A percentile compares a stretch with the other conserved stretches of the same genome.
Conservation (phyloP, 2,113 vertebrate species). For the Nycticorax nycticorax region DNA sequence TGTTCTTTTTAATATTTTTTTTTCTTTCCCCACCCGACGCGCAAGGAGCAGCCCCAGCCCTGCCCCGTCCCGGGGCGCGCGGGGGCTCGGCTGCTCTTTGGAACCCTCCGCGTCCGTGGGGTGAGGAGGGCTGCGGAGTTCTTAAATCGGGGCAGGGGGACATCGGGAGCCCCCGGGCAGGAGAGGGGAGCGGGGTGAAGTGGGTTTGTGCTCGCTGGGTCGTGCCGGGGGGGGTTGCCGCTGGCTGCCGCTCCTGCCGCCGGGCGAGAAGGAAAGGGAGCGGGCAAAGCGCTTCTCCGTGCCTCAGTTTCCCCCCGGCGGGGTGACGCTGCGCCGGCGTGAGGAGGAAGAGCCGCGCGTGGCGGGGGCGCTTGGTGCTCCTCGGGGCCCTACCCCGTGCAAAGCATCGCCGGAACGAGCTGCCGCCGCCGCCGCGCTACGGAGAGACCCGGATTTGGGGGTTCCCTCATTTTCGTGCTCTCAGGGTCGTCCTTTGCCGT, state of each 20-base stretch:
- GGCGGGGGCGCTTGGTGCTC: not conserved
- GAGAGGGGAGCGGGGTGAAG: too few species aligned
- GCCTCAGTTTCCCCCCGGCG: not conserved
- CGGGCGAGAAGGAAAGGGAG: not conserved
- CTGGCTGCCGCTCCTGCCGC: rapidly evolving
- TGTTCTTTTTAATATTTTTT: rapidly evolving
- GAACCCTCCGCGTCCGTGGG: not conserved
- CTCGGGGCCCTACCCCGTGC: not conserved
- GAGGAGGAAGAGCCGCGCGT: too few species aligned
- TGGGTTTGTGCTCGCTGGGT: not conserved
- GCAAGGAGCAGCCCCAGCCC: not conserved
- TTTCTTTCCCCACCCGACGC: too few species aligned
- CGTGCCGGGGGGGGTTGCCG: not conserved
- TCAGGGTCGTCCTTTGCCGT: not conserved
- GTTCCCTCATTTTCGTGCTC: not conserved
- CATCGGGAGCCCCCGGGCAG: not conserved
- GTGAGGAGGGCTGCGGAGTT: not conserved
- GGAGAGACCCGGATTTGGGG: not conserved
- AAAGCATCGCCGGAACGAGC: rapidly evolving
- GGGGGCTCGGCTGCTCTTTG: not conserved
- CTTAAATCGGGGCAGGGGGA: not conserved
- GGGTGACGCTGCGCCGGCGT: not conserved
- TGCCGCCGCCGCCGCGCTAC: rapidly evolving
- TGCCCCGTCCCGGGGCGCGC: not conserved
- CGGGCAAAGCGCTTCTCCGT: not conserved